phyloP scores from a whole-genome alignment of 2,797 vertebrate genomes.

The Pangasius sanitwongsei region DNA sequence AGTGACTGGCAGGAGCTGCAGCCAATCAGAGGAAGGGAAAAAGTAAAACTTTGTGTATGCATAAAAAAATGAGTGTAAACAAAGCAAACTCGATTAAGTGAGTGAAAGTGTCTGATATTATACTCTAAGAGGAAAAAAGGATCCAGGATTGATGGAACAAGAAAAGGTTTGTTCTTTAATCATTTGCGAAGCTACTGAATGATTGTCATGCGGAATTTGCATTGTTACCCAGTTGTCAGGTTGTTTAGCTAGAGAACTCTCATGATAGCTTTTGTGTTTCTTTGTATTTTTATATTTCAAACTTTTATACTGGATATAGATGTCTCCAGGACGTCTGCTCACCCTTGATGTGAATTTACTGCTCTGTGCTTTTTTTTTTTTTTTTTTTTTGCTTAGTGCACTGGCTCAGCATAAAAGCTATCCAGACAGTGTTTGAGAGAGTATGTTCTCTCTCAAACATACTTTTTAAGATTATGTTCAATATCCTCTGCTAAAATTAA shows the following conservation, averaged over 20 bases:
- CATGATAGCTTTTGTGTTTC: background rate
- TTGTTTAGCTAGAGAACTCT: background rate
- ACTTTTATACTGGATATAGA: background rate
- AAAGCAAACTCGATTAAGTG: background rate
- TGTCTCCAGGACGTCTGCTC: background rate
- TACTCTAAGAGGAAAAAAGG: background rate
- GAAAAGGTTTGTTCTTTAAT: background rate
- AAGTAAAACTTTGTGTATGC: background rate
- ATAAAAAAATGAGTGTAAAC: background rate
- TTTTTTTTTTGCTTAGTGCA: background rate
- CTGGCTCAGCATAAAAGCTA: background rate
- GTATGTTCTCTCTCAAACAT: too few relatives aligned
- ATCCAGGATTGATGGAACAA: background rate
- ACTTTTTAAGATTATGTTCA: background rate
- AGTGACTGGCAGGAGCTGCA: background rate
- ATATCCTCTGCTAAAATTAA: too few relatives aligned
- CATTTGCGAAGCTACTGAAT: background rate
- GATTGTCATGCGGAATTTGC: background rate
- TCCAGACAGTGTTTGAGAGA: background rate
- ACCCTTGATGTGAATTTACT: background rate
- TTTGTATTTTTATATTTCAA: background rate
- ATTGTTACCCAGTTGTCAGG: background rate
- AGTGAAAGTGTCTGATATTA: background rate
- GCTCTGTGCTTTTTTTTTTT: too few relatives aligned
- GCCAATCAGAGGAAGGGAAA: background rate